Conservation (phyloP, 2,113 vertebrate genomes). For the Tragelaphus buxtoni region DNA sequence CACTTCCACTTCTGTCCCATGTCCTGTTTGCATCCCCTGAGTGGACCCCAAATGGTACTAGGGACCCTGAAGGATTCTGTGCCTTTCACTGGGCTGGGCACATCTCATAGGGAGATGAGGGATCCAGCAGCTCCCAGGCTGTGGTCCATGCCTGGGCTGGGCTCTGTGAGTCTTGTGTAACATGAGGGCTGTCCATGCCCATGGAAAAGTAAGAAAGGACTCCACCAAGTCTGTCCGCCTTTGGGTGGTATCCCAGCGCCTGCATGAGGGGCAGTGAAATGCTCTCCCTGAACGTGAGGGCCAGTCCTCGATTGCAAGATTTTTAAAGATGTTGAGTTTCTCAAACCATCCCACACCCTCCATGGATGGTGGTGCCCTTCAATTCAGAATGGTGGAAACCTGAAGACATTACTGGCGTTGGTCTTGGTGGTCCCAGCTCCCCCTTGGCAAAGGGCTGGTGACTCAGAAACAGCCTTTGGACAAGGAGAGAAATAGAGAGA, state of each 20-base stretch:
- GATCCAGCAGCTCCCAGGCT: too few species aligned
- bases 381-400: not conserved
- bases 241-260: not conserved
- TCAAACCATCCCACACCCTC: not conserved
- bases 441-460: accelerated
- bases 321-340: not conserved
- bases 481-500: not conserved
- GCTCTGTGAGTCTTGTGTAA: accelerated
- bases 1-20: accelerated
- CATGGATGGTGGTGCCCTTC: not conserved
- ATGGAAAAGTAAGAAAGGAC: not conserved
- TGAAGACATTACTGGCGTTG: not conserved
- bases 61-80: not conserved
- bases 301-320: not conserved
- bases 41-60: not conserved
- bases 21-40: too few species aligned
- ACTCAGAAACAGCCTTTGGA: not conserved
- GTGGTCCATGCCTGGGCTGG: too few species aligned
- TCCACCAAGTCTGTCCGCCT: not conserved
- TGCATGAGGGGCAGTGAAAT: accelerated
- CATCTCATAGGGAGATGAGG: accelerated
- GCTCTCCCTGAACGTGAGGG: not conserved
- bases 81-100: not conserved
- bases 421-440: not conserved
- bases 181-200: accelerated